A percentile compares a stretch with the other conserved stretches of the same genome.
Conservation (phyloP, 1,140 invertebrate species). For the Brachionus sp. region DNA sequence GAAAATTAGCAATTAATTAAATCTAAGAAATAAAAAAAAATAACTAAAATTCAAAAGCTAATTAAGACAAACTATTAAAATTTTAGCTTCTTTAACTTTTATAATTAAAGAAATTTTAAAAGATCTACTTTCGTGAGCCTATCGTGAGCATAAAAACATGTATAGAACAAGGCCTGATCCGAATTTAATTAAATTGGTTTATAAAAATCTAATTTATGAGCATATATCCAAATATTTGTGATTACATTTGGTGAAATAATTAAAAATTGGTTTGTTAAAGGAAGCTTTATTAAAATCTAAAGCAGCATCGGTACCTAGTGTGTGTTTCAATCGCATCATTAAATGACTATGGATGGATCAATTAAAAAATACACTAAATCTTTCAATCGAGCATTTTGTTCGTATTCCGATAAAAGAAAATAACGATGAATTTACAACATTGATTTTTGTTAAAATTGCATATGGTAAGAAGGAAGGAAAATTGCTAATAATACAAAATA, state of each 20-base stretch:
- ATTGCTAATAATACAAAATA: constrained; percentile 24
- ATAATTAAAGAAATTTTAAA: neutral
- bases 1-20: too few relatives aligned
- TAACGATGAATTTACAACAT: neutral
- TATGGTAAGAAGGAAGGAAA: constrained; percentile 18
- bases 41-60: neutral
- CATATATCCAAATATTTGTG: constrained; percentile 22
- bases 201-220: neutral
- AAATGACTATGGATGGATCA: neutral
- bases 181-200: neutral
- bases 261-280: neutral
- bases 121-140: neutral
- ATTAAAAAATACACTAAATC: neutral
- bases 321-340: neutral
- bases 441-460: constrained; percentile 1
- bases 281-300: neutral
- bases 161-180: neutral
- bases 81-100: neutral
- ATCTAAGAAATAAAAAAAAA: neutral
- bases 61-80: neutral
- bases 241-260: constrained; percentile 12
- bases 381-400: neutral
- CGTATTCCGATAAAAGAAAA: neutral
- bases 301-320: neutral
- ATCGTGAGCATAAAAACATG: neutral